Percentiles rank a stretch among this genome's conserved stretches.
Evolutionary conservation across 2,797 vertebrate genomes (phyloP).

Genomic region (Pipistrellus pygmaeus): DNA sequence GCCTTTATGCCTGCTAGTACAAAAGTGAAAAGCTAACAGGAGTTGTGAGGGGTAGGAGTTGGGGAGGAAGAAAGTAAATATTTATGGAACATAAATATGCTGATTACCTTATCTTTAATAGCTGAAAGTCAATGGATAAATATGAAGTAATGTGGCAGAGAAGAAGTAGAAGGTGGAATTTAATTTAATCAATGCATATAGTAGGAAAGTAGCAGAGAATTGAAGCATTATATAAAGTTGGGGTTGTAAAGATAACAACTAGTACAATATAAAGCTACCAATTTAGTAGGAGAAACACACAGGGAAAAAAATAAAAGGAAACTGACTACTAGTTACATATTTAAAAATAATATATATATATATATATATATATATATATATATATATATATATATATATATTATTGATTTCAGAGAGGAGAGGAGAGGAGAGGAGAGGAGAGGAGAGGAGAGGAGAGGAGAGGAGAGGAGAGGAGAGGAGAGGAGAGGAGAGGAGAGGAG

Average conservation of each 20-base stretch:
- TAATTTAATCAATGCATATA: background rate
- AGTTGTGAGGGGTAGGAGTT: background rate
- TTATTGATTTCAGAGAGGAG: too few species aligned
- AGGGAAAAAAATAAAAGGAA: background rate
- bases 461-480: too few species aligned
- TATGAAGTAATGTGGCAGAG: background rate
- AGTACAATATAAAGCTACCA: background rate
- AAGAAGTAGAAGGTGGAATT: background rate
- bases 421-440: too few species aligned
- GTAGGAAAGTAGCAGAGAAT: background rate
- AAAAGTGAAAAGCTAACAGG: slow-evolving; percentile 24
- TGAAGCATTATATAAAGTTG: background rate
- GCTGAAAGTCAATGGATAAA: background rate
- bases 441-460: too few species aligned
- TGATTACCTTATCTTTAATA: slow-evolving; percentile 20
- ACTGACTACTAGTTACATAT: background rate
- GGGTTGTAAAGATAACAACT: background rate
- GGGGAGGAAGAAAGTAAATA: background rate
- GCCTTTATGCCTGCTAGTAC: background rate
- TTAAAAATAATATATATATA: background rate
- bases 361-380: too few species aligned
- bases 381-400: too few species aligned
- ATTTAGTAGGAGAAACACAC: slow-evolving; percentile 28
- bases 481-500: too few species aligned
- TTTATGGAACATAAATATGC: background rate